Base-by-base conservation (phyloP, 2,797 vertebrate species). In the Xenentodon cancila region DNA sequence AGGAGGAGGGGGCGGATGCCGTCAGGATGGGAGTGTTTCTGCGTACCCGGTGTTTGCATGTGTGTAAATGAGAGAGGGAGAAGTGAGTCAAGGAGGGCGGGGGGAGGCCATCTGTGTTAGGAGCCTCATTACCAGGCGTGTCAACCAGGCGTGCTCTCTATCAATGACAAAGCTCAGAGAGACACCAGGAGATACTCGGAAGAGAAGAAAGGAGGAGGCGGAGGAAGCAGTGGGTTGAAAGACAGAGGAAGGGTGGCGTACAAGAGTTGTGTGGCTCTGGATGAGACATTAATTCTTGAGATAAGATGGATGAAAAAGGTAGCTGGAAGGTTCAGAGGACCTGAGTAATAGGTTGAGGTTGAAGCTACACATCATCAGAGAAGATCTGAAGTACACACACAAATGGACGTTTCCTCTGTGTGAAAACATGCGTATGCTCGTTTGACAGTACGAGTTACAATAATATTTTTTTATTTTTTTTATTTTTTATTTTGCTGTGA, bases 91-190 rank as follows among this genome's bases (percentile, higher is more conserved):
- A 68, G 55, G 56, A 69, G 79, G 79, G 79, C 44, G 53, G 61
- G 68, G n/a, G 81, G 78, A 89, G 84, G 86, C 84, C 88, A 89
- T 88, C 87, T 86, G 86, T 79, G 76, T 84, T 77, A 81, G 81
- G 78, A 85, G 81, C 80, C 87, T 91, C 89, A 91, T 91, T 90
- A 91, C 84, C 72, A 80, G 80, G 61, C 55, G 59, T 90, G 89
- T 91, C 88, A 90, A 84, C 79, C 84, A 83, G 84, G 68, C 85
- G 58, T 88, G 84, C 77, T 86, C 81, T 79, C 81, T 73, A 87
- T 88, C 87, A 85, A 77, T 32, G 37, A 71, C 70, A 27, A 73
- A 80, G 70, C 84, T 81, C 82, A 64, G 75, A 82, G 64, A 83
- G 73, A 84, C 85, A 85, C 74, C 73, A 40, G 77, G 75, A 86